phyloP scores from a whole-genome alignment of 2,113 vertebrate species.

The Calonectris borealis region DNA sequence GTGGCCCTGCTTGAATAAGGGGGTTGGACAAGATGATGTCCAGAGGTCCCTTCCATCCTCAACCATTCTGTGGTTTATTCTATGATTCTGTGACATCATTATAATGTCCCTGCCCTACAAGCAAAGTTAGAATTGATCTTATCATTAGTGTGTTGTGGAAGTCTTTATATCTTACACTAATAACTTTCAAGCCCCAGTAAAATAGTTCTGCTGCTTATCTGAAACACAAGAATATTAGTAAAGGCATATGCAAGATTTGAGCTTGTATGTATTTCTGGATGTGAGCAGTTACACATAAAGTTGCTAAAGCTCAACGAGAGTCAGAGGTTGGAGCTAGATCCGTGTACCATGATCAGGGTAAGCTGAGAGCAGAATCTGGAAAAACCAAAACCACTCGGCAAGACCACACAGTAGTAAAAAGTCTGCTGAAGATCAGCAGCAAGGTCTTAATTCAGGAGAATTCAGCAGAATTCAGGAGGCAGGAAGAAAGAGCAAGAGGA shows the following conservation, averaged over 20 bases:
- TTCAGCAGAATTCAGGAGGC: neutral
- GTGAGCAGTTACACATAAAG: neutral
- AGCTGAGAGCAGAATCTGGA: neutral
- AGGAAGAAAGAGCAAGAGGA: neutral
- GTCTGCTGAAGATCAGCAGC: neutral
- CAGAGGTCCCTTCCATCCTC: neutral
- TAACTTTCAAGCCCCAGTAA: neutral
- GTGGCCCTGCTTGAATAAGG: neutral
- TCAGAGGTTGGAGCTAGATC: neutral
- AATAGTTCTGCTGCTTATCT: neutral
- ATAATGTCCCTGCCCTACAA: neutral
- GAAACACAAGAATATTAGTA: neutral
- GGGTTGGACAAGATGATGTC: neutral
- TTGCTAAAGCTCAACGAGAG: neutral
- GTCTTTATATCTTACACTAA: neutral
- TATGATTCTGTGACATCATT: neutral
- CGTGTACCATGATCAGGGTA: neutral
- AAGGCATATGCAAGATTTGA: neutral
- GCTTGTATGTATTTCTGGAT: neutral
- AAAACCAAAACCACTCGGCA: neutral
- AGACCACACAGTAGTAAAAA: neutral
- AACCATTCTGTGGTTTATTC: neutral
- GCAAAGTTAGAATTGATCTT: neutral
- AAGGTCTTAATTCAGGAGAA: neutral
- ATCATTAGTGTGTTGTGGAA: neutral